Evolutionary conservation across 2,797 vertebrate genomes (phyloP).

Genomic region (Falco berigora): DNA sequence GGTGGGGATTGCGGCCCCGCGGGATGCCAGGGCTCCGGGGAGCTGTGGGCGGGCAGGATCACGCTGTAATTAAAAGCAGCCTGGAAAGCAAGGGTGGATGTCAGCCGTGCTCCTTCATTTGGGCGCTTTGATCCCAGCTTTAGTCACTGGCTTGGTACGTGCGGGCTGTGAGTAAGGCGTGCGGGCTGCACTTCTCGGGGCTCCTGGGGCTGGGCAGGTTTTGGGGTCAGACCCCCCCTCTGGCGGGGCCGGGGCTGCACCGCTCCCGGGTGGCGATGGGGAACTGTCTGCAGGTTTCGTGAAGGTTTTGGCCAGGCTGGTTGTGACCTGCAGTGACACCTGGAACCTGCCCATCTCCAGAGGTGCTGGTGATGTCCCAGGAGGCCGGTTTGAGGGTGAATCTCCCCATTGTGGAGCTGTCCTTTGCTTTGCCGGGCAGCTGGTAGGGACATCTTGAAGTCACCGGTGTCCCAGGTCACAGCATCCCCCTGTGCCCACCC

Average conservation of each 20-base stretch:
- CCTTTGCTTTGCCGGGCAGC: background rate
- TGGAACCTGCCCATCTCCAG: fast-evolving
- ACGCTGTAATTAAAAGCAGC: constrained; percentile 1
- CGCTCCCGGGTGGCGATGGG: background rate
- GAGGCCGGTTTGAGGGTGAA: background rate
- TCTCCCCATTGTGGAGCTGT: fast-evolving
- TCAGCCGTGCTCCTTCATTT: constrained; percentile 24
- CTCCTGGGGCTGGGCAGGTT: background rate
- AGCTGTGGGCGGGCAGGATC: background rate
- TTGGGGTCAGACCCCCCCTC: background rate
- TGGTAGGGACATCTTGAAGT: background rate
- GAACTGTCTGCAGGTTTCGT: background rate
- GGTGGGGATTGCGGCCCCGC: background rate
- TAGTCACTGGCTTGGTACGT: constrained; percentile 46
- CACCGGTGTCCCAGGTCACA: fast-evolving
- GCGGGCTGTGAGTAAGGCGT: background rate
- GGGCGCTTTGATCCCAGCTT: constrained; percentile 25
- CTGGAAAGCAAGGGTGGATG: constrained; percentile 43
- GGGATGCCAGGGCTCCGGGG: background rate
- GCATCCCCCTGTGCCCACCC: fast-evolving
- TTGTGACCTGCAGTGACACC: background rate
- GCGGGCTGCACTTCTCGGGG: background rate
- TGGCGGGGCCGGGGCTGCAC: background rate
- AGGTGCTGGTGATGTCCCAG: background rate
- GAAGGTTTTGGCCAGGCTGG: background rate